Percentiles rank a stretch among this genome's conserved stretches.
Evolutionary conservation across 1,140 invertebrate species (phyloP).

Genomic region (Drosophila mayri): DNA sequence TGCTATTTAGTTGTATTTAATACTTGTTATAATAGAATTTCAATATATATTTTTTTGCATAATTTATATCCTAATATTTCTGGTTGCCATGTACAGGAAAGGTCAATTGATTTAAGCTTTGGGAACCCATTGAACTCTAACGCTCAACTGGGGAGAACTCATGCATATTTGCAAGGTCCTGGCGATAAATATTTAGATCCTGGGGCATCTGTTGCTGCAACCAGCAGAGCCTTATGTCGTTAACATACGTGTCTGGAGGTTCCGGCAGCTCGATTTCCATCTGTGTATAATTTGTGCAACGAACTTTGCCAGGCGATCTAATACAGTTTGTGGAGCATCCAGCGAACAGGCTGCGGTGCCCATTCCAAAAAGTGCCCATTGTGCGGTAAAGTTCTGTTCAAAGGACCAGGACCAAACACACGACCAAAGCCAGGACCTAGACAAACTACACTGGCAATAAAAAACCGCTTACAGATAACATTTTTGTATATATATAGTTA

Average conservation of each 20-base stretch:
- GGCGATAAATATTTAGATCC: conserved; percentile 30
- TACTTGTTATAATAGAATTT: neutral
- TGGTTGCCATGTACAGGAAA: no score
- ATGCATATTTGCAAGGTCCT: conserved; percentile 33
- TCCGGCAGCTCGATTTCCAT: conserved; percentile 39
- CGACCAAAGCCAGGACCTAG: conserved; percentile 1
- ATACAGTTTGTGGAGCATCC: conserved; percentile 57
- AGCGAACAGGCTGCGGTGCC: conserved; percentile 26
- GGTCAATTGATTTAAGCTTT: neutral
- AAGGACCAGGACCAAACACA: conserved; percentile 7
- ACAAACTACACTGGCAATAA: neutral
- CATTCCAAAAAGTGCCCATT: conserved; percentile 20
- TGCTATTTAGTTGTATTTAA: no score
- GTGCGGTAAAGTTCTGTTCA: conserved; percentile 20
- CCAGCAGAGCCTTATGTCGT: neutral
- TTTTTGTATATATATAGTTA: neutral
- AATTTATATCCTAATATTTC: neutral
- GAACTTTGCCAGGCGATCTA: conserved; percentile 66
- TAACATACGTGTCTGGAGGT: conserved; percentile 26
- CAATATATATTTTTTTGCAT: neutral
- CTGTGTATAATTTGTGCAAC: conserved; percentile 55
- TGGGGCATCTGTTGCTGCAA: conserved; percentile 17
- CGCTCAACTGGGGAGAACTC: neutral
- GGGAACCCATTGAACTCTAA: neutral
- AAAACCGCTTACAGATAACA: neutral